These are phyloP conservation scores for Pomatorhinus ruficollis DNA, from an alignment of 2,113 vertebrate species.

Conservation along the genomic window DNA sequence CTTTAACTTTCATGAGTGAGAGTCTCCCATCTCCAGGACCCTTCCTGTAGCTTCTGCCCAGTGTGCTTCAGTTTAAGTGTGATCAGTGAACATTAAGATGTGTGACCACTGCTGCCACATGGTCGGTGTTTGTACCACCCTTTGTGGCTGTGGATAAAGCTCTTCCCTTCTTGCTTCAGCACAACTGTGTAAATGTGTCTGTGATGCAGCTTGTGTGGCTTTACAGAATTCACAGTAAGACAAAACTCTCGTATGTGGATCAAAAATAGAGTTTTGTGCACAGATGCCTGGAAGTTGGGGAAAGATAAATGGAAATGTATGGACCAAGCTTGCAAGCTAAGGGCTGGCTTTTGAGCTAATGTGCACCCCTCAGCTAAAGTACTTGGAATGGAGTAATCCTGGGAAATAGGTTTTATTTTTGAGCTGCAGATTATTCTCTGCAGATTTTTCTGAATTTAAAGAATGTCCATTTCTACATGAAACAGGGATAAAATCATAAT, in stretches of 20 bases:
- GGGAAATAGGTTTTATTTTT: neutral
- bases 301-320: neutral
- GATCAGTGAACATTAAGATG: neutral
- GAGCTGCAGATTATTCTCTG: neutral
- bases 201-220: neutral
- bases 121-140: too few relatives aligned
- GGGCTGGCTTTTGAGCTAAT: neutral
- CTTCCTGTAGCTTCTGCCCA: neutral
- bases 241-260: accelerated
- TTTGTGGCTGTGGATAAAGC: neutral
- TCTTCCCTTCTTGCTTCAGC: neutral
- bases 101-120: accelerated
- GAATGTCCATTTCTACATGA: neutral
- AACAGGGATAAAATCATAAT: neutral
- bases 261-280: neutral
- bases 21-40: neutral
- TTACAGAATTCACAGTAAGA: accelerated
- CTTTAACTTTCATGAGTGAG: neutral
- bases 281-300: accelerated
- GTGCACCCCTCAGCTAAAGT: neutral
- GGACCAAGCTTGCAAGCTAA: neutral
- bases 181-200: accelerated
- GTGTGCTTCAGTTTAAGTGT: neutral
- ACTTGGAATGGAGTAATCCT: neutral
- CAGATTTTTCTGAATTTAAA: neutral